These are phyloP conservation scores for Ataeniobius toweri DNA, from an alignment of 2,797 vertebrate genomes.

Conservation along the genomic window DNA sequence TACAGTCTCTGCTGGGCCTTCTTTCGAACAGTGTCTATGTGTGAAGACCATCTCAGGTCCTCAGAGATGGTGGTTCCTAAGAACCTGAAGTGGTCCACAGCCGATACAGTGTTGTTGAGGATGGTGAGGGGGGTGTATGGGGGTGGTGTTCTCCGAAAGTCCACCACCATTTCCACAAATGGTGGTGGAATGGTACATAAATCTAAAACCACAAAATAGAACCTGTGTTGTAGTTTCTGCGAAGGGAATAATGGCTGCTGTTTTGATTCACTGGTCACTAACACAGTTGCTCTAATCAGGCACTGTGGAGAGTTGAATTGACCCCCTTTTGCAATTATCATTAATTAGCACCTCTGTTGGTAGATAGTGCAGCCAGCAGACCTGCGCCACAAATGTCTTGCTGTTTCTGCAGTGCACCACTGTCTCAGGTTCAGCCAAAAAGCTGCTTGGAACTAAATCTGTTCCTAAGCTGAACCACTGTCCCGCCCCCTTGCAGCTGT, in stretches of 20 bases:
- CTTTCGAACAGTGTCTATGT: too few relatives aligned
- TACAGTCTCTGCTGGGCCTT: too few relatives aligned
- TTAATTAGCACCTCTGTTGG: constrained; percentile 76
- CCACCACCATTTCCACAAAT: too few relatives aligned
- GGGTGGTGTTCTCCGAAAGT: too few relatives aligned
- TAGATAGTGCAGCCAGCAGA: constrained; percentile 59
- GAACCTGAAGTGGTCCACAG: too few relatives aligned
- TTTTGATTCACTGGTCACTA: constrained; percentile 56
- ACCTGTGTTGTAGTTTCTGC: constrained; percentile 20
- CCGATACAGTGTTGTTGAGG: too few relatives aligned
- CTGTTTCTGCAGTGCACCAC: constrained; percentile 42
- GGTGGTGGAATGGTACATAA: too few relatives aligned
- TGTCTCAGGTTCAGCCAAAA: constrained; percentile 51
- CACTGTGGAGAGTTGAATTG: constrained; percentile 70
- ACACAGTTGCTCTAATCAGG: constrained; percentile 65
- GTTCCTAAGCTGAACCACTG: constrained; percentile 30
- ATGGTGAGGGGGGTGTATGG: too few relatives aligned
- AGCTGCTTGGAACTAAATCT: constrained; percentile 43
- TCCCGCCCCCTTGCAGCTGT: constrained; percentile 42
- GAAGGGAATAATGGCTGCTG: constrained; percentile 37
- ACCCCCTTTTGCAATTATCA: constrained; percentile 70
- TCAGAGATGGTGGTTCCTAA: too few relatives aligned
- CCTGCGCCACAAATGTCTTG: constrained; percentile 56
- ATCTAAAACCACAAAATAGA: background rate
- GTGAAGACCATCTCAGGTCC: too few relatives aligned